Evolutionary conservation across 2,797 vertebrate genomes (phyloP).

Genomic region (Halcyon badia): DNA sequence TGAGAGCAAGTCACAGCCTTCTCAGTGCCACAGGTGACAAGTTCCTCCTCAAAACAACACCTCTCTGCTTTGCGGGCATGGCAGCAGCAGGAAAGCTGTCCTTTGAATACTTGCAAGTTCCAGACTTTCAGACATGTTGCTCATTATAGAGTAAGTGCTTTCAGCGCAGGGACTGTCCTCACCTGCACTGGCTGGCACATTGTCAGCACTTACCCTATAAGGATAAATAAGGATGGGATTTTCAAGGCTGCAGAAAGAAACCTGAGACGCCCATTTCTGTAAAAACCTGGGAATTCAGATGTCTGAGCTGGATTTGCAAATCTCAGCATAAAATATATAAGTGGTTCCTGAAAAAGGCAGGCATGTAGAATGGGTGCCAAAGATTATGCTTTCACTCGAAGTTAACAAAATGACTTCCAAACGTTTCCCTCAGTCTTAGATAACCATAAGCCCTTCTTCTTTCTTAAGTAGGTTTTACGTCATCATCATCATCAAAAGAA

Average conservation of each 20-base stretch:
- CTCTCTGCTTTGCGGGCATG: background rate
- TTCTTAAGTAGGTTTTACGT: background rate
- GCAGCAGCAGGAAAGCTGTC: background rate
- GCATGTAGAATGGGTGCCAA: background rate
- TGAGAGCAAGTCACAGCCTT: background rate
- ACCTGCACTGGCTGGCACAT: background rate
- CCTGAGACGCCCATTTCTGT: background rate
- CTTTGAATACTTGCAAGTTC: background rate
- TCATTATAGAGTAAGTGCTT: background rate
- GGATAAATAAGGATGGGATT: background rate
- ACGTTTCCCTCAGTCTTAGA: background rate
- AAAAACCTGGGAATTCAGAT: background rate
- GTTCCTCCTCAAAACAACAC: background rate
- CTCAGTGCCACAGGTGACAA: background rate
- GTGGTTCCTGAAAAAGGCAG: background rate
- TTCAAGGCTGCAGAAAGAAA: background rate
- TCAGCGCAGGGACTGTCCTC: background rate
- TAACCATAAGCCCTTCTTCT: background rate
- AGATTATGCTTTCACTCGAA: background rate
- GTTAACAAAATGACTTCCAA: background rate
- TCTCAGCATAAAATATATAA: background rate
- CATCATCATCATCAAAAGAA: background rate
- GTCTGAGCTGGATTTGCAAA: background rate
- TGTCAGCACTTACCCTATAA: background rate
- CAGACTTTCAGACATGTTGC: background rate